Conservation (phyloP, 2,888 invertebrate genomes). For the Rosalia funebris region DNA sequence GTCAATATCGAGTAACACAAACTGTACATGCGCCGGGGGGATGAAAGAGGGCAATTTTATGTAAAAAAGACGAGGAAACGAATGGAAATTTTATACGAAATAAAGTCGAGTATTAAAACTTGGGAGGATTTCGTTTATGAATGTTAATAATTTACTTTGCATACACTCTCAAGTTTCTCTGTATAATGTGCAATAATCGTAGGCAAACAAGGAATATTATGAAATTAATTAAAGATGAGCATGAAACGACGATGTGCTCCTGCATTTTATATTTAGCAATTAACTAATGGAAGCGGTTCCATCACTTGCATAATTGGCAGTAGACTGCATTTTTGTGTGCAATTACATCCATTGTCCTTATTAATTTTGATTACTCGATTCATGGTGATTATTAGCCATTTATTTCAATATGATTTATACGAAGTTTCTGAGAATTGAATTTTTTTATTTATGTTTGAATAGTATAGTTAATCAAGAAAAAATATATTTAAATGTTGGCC, state of each 20-base stretch:
- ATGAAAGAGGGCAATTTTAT: slow-evolving; percentile 59
- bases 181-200: slow-evolving; percentile 61
- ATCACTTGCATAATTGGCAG: slow-evolving; percentile 50
- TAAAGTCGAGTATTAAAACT: slow-evolving; percentile 63
- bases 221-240: slow-evolving; percentile 56
- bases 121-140: slow-evolving; percentile 62
- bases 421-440: not conserved
- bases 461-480: too few relatives aligned
- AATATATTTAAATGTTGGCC: too few relatives aligned
- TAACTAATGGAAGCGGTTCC: slow-evolving; percentile 51
- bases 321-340: slow-evolving; percentile 47
- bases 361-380: slow-evolving; percentile 20
- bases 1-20: slow-evolving; percentile 53
- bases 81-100: slow-evolving; percentile 65
- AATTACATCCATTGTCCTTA: slow-evolving; percentile 53
- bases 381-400: slow-evolving; percentile 16
- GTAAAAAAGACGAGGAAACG: slow-evolving; percentile 59
- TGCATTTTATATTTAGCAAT: slow-evolving; percentile 52
- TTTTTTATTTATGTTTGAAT: too few relatives aligned
- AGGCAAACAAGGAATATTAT: slow-evolving; percentile 57
- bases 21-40: slow-evolving; percentile 47
- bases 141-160: slow-evolving; percentile 65
- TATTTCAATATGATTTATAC: slow-evolving; percentile 20
- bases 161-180: slow-evolving; percentile 58
- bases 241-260: slow-evolving; percentile 35